phyloP scores from a whole-genome alignment of 2,113 vertebrate genomes.

The Psephotus haematonotus region DNA sequence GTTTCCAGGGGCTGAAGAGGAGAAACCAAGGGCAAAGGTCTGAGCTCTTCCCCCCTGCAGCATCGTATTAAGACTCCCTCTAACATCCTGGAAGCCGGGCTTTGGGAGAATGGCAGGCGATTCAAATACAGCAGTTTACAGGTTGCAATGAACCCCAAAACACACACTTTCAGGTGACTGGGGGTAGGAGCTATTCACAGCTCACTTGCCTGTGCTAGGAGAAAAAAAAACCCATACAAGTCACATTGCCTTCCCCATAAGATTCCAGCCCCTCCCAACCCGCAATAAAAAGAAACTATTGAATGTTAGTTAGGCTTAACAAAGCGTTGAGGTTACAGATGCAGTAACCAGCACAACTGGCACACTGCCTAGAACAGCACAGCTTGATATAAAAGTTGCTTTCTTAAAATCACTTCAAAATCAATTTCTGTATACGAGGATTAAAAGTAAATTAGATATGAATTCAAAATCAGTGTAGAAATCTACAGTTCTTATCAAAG shows the following conservation, averaged over 20 bases:
- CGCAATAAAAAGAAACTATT: slow-evolving; percentile 58
- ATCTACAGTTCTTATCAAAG: slow-evolving; percentile 73
- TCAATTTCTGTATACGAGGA: slow-evolving; percentile 66
- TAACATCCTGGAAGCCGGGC: slow-evolving; percentile 3
- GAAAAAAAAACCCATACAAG: slow-evolving; percentile 13
- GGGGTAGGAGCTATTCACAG: slow-evolving; percentile 11
- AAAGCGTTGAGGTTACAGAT: slow-evolving; percentile 57
- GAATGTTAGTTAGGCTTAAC: slow-evolving; percentile 59
- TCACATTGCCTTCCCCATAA: neutral
- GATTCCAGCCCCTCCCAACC: slow-evolving; percentile 28
- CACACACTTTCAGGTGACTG: slow-evolving; percentile 39
- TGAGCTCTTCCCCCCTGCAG: neutral
- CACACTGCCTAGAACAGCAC: slow-evolving; percentile 42
- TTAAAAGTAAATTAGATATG: slow-evolving; percentile 72
- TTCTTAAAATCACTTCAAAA: slow-evolving; percentile 77
- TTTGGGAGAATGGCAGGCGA: slow-evolving; percentile 32
- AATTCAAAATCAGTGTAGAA: slow-evolving; percentile 80
- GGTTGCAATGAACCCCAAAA: slow-evolving; percentile 60
- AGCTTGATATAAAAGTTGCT: slow-evolving; percentile 68
- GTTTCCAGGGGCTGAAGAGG: neutral
- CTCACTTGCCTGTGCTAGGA: slow-evolving; percentile 62
- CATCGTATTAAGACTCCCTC: neutral
- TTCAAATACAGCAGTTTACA: slow-evolving; percentile 78
- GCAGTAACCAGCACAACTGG: slow-evolving; percentile 63
- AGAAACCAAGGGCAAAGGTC: neutral